These are phyloP conservation scores for Zoanthus gigantus DNA, from an alignment of 92 coral and sea anemone species.

Conservation along the genomic window DNA sequence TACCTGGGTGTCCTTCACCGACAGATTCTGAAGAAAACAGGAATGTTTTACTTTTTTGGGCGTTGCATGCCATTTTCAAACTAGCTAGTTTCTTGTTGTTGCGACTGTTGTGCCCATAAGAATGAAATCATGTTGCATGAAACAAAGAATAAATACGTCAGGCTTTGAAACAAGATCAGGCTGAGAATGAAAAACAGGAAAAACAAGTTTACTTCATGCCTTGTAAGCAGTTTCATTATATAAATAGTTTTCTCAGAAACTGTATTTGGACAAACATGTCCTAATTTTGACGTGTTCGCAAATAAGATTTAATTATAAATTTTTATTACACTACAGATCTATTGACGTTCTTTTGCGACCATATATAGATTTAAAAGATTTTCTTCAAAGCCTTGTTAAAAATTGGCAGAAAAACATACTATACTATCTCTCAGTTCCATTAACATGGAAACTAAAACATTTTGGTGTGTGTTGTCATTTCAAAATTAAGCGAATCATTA, in stretches of 20 bases:
- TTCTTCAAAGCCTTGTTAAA: too few relatives aligned
- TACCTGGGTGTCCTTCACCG: constrained; percentile 93
- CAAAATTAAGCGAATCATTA: too few relatives aligned
- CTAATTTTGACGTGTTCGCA: too few relatives aligned
- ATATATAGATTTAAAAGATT: too few relatives aligned
- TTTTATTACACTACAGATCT: too few relatives aligned
- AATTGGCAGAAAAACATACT: too few relatives aligned
- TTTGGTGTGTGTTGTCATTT: too few relatives aligned
- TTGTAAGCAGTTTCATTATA: background rate
- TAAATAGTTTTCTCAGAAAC: background rate
- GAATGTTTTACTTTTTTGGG: constrained; percentile 58
- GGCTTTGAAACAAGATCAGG: background rate
- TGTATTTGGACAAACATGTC: background rate
- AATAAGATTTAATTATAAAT: too few relatives aligned
- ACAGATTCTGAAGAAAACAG: constrained; percentile 86
- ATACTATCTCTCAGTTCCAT: too few relatives aligned
- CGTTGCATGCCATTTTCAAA: background rate
- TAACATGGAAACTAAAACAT: too few relatives aligned
- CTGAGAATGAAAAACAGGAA: background rate
- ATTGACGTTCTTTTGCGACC: too few relatives aligned
- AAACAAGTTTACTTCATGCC: constrained; percentile 24
- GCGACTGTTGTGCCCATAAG: background rate
- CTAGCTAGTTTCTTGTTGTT: background rate
- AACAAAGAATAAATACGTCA: background rate
- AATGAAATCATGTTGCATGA: background rate